phyloP scores from a whole-genome alignment of 2,797 vertebrate genomes.

The Silurus lanzhouensis region DNA sequence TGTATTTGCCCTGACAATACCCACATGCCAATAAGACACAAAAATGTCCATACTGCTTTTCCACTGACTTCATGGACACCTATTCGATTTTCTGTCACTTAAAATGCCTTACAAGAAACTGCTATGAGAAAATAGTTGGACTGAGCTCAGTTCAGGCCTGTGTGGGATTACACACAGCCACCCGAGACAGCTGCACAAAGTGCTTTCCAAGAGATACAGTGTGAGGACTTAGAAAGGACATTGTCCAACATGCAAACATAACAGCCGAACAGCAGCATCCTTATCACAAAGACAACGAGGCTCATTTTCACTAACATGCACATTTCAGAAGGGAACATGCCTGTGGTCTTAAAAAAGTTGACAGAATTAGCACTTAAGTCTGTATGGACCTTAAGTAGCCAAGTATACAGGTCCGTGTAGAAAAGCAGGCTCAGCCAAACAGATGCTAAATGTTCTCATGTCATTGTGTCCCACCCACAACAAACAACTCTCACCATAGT shows the following conservation, averaged over 20 bases:
- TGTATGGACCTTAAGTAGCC: neutral
- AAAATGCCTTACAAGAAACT: constrained; percentile 15
- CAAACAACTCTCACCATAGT: constrained; percentile 52
- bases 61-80: no score
- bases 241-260: neutral
- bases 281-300: neutral
- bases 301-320: neutral
- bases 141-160: neutral
- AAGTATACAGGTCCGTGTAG: constrained; percentile 3
- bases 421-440: constrained; percentile 30
- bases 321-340: neutral
- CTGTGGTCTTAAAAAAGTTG: neutral
- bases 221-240: neutral
- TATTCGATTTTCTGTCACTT: constrained; percentile 11
- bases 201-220: constrained; percentile 18
- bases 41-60: neutral
- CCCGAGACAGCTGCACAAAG: constrained; percentile 22
- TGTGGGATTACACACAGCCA: neutral
- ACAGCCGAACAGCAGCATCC: no score
- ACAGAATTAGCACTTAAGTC: neutral
- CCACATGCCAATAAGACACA: neutral
- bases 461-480: constrained; percentile 51
- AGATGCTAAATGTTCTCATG: constrained; percentile 50
- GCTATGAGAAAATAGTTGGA: neutral
- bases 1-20: neutral